Conservation (phyloP, 2,113 vertebrate genomes). For the Onychorhynchus coronatus region DNA sequence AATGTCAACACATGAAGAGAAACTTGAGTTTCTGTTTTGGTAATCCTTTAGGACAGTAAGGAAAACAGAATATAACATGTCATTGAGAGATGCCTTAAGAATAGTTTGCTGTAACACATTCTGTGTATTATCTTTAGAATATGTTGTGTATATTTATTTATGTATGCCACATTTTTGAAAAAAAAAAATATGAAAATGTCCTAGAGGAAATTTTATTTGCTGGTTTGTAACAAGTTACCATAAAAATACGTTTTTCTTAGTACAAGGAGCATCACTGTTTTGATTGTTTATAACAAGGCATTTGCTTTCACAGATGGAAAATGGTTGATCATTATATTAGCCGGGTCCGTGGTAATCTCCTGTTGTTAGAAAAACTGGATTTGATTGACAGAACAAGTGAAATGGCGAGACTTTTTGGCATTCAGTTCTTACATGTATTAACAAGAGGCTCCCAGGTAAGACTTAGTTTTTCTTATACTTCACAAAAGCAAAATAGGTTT, state of each 20-base stretch:
- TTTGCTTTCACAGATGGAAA: slow-evolving; percentile 86
- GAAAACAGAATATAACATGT: not conserved
- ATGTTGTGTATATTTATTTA: not conserved
- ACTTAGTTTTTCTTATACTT: not conserved
- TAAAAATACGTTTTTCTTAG: not conserved
- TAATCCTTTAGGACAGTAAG: not conserved
- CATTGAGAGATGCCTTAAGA: not conserved
- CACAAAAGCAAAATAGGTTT: not conserved
- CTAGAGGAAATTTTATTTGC: not conserved
- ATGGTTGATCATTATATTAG: slow-evolving; percentile 93
- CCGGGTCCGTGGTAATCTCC: slow-evolving; percentile 85
- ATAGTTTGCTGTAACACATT: not conserved
- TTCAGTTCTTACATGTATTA: slow-evolving; percentile 95
- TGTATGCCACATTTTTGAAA: not conserved
- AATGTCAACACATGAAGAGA: not conserved
- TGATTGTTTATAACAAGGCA: not conserved
- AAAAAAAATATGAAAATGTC: not conserved
- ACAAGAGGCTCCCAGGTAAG: slow-evolving; percentile 91
- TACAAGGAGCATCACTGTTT: not conserved
- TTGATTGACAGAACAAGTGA: slow-evolving; percentile 95
- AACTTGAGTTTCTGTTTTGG: not conserved
- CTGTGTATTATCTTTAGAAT: not conserved
- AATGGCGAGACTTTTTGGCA: slow-evolving; percentile 94
- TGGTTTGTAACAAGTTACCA: not conserved
- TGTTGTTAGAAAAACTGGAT: slow-evolving; percentile 90